A percentile compares a stretch with the other conserved stretches of the same genome.
These are phyloP conservation scores for Seira sanloemensis DNA, from an alignment of 2,888 invertebrate genomes.

Conservation along the genomic window DNA sequence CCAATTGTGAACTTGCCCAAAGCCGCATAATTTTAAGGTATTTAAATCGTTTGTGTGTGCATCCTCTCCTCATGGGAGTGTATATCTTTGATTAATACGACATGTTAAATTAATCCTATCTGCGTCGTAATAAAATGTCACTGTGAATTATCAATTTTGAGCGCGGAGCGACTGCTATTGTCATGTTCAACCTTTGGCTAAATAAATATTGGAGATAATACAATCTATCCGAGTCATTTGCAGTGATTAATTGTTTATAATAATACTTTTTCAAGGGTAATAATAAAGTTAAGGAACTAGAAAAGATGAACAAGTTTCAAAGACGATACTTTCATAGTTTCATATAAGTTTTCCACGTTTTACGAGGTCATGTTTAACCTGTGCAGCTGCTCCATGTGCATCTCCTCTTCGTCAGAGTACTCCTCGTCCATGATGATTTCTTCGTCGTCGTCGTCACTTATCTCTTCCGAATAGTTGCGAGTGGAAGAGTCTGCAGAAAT, in stretches of 20 bases:
- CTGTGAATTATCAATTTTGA: not conserved
- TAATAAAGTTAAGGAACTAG: not conserved
- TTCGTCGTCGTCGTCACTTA: slow-evolving; percentile 65
- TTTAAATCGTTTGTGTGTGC: no score
- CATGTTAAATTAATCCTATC: not conserved
- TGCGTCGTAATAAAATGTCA: not conserved
- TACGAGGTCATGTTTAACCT: not conserved
- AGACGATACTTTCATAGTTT: not conserved
- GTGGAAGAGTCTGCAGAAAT: slow-evolving; percentile 71
- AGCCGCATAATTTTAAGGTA: no score
- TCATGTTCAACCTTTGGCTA: not conserved
- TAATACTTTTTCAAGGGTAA: slow-evolving; percentile 1
- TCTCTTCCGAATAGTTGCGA: slow-evolving; percentile 66
- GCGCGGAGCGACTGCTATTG: not conserved
- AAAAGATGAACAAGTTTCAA: not conserved
- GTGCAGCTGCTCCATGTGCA: slow-evolving; percentile 11
- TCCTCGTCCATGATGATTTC: slow-evolving; percentile 71
- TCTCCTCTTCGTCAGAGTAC: slow-evolving; percentile 65
- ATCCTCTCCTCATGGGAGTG: no score
- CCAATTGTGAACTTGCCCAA: not conserved
- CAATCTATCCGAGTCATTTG: not conserved
- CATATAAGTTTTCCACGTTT: not conserved
- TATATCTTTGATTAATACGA: not conserved
- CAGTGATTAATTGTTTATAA: slow-evolving; percentile 11
- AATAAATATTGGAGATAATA: not conserved